These are phyloP conservation scores for Galerucella nymphaeae DNA, from an alignment of 2,888 invertebrate genomes.

Conservation along the genomic window DNA sequence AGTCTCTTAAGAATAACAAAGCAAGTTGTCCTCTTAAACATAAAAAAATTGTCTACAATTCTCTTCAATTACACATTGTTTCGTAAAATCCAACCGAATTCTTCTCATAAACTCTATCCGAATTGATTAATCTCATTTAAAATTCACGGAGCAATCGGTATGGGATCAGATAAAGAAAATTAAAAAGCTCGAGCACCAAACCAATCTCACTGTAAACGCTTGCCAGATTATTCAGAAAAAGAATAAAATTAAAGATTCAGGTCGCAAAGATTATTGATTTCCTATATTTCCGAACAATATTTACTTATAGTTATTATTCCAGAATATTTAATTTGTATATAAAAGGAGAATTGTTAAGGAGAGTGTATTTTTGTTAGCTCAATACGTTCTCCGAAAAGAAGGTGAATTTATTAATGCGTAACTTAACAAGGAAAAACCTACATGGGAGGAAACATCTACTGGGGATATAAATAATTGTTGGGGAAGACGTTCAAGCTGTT, in stretches of 20 bases:
- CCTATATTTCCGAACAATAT: neutral
- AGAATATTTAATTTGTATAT: too few species aligned
- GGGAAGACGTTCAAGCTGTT: too few species aligned
- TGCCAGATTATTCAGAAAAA: neutral
- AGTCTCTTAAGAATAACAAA: too few species aligned
- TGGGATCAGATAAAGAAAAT: neutral
- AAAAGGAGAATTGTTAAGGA: too few species aligned
- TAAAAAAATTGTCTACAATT: neutral
- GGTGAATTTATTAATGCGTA: too few species aligned
- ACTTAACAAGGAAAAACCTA: too few species aligned
- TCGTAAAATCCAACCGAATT: neutral
- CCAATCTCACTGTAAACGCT: slow-evolving; percentile 1
- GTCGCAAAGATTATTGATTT: slow-evolving; percentile 9
- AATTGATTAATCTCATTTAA: slow-evolving; percentile 3
- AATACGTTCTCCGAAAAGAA: too few species aligned
- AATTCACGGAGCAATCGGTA: slow-evolving; percentile 5
- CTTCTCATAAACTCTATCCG: slow-evolving; percentile 5
- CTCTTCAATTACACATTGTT: neutral
- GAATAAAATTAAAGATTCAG: neutral
- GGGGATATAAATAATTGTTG: too few species aligned
- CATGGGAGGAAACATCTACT: too few species aligned
- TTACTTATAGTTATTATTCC: too few species aligned
- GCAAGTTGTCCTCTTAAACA: too few species aligned
- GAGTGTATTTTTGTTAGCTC: too few species aligned
- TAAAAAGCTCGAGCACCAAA: neutral